Base-by-base conservation (phyloP, 2,888 invertebrate species). In the Campopleginae sp. region DNA sequence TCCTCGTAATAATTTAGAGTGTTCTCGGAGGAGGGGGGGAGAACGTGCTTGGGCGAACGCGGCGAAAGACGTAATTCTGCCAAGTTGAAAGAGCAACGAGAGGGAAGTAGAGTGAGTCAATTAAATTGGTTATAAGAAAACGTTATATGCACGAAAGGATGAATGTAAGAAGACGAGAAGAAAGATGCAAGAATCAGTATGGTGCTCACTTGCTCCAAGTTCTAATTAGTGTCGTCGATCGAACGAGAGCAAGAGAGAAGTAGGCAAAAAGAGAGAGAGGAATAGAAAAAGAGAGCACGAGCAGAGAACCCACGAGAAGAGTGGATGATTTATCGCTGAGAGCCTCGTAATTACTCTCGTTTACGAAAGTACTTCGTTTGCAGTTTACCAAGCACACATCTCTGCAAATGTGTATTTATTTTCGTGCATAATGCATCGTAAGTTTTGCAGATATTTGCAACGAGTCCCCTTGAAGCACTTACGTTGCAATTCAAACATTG, bases 191-290 rank as follows among this genome's bases (percentile, higher is more conserved):
- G 48, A 74, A 82, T 82, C 81, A 70, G 74, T 81, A 51, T 38
- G 46, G 74, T 63, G 70, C 82, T 82, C 74, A 63, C 72, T 74
- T 42, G 68, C 70, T 82, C 68, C n/a, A 71, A 78, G 80, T 82
- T 85, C 82, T 87, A 86, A 87, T 87, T 87, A 87, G 84, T 86
- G 85, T 87, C 86, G 82, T 87, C 85, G 82, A 86, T 86, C 76
- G 82, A 72, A 48, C 63, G 82, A 66, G 48, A 61, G 76, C 14
- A 27, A 46, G n/a, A 46, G 75, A 61, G 84, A 54, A n/a, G 17
- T 19, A 48, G 61, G 31, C 31, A 8, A 31, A 51, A 12, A 66
- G 46, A 58, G 27, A 63, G 63, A 14, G 46, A 19, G 58, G n/a
- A n/a, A n/a, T n/a, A 23, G 63, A 78, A 46, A 51, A 80, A 38